These are phyloP conservation scores for Chauna torquata DNA, from an alignment of 2,113 vertebrate genomes.

Conservation along the genomic window DNA sequence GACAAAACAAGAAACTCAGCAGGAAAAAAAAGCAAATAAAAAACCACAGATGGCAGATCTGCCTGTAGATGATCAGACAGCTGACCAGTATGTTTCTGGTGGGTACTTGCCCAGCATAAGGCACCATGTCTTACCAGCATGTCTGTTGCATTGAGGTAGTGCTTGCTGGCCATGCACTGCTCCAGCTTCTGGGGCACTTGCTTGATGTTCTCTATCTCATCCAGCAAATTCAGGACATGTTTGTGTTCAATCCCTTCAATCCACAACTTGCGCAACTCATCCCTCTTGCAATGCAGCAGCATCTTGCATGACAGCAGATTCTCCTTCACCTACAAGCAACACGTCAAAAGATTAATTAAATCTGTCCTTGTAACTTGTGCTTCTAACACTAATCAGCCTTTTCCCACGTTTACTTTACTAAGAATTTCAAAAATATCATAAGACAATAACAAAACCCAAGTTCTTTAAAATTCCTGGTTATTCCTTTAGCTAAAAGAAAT, in stretches of 20 bases:
- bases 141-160: constrained; percentile 93
- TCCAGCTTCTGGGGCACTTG: constrained; percentile 95
- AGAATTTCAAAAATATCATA: background rate
- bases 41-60: background rate
- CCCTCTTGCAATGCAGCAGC: constrained; percentile 96
- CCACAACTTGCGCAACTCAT: constrained; percentile 97
- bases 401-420: background rate
- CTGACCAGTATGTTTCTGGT: background rate
- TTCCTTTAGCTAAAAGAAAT: background rate
- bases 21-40: background rate
- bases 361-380: background rate
- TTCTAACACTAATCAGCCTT: background rate
- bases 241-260: constrained; percentile 99
- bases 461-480: background rate
- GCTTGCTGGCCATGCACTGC: constrained; percentile 93
- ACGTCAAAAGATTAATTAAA: background rate
- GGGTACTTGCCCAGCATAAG: background rate
- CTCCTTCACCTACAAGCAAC: constrained; percentile 89
- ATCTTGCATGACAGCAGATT: constrained; percentile 98
- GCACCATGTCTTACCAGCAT: constrained; percentile 88
- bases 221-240: constrained; percentile 94
- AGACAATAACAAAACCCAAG: background rate
- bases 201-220: constrained; percentile 98
- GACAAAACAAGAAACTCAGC: background rate
- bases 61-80: background rate